A percentile compares a stretch with the other conserved stretches of the same genome.
Conservation (phyloP, 2,113 vertebrate genomes). For the Malurus cyaneus region DNA sequence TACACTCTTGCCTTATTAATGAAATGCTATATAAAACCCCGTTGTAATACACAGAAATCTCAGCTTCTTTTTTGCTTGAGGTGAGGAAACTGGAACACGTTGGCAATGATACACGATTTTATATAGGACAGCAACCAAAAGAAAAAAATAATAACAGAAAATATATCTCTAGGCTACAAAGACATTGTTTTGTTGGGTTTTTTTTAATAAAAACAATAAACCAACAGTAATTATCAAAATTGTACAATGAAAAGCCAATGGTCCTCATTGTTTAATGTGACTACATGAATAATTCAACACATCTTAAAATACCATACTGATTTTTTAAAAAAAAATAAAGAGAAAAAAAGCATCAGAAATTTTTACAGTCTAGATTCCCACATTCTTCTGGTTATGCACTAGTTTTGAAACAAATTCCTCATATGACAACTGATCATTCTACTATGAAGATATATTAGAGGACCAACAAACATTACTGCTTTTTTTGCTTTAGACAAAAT, state of each 20-base stretch:
- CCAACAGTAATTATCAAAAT: background rate
- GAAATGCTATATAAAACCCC: constrained; percentile 3
- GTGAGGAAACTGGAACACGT: background rate
- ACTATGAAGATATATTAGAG: background rate
- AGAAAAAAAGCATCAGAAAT: background rate
- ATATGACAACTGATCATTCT: background rate
- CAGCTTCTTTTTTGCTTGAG: background rate
- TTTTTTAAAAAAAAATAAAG: background rate
- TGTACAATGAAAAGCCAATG: background rate
- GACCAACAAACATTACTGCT: background rate
- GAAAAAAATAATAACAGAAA: background rate
- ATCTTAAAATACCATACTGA: background rate
- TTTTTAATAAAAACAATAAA: background rate
- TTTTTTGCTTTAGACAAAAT: background rate
- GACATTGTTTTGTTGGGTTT: background rate
- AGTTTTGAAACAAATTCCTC: background rate
- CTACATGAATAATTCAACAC: background rate
- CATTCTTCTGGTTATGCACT: background rate
- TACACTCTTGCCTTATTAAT: background rate
- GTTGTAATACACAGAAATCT: background rate
- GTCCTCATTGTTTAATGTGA: background rate
- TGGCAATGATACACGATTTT: background rate
- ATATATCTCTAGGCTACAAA: background rate
- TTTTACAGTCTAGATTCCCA: background rate
- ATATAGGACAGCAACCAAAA: background rate